phyloP scores from a whole-genome alignment of 2,888 invertebrate genomes.

The Pachycephus smyrnensis region DNA sequence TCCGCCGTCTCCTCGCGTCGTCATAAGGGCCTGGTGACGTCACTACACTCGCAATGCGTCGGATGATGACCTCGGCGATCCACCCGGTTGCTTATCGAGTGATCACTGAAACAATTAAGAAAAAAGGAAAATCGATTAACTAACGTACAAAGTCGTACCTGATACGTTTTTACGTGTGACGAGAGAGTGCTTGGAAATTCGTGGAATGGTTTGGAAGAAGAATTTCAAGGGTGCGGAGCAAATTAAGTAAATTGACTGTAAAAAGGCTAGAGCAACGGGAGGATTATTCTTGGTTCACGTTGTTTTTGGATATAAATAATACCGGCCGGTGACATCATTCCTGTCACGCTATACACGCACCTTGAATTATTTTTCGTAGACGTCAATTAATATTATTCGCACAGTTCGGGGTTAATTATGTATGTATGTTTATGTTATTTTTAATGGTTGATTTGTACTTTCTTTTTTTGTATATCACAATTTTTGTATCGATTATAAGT shows the following conservation, averaged over 20 bases:
- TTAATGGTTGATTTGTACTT: too few species aligned
- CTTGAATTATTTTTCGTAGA: neutral
- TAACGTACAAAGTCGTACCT: neutral
- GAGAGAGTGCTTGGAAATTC: neutral
- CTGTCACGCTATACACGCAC: neutral
- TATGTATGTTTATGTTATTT: too few species aligned
- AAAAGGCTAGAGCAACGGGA: neutral
- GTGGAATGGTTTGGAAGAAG: neutral
- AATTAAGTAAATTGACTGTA: neutral
- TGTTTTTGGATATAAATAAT: neutral
- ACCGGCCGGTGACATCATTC: neutral
- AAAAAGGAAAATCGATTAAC: conserved; percentile 17
- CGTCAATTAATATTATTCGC: neutral
- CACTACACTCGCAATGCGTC: conserved; percentile 59
- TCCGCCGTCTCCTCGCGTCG: conserved; percentile 65
- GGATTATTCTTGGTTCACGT: neutral
- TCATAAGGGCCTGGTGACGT: conserved; percentile 65
- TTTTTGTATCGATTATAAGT: neutral
- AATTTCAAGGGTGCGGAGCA: conserved; percentile 1
- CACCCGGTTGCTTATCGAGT: conserved; percentile 79
- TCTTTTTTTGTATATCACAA: neutral
- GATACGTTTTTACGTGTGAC: neutral
- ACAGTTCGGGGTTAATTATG: neutral
- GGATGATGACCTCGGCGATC: conserved; percentile 66
- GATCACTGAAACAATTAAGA: conserved; percentile 70